Conservation (phyloP, 2,888 invertebrate genomes). For the Tetragnatha montana region DNA sequence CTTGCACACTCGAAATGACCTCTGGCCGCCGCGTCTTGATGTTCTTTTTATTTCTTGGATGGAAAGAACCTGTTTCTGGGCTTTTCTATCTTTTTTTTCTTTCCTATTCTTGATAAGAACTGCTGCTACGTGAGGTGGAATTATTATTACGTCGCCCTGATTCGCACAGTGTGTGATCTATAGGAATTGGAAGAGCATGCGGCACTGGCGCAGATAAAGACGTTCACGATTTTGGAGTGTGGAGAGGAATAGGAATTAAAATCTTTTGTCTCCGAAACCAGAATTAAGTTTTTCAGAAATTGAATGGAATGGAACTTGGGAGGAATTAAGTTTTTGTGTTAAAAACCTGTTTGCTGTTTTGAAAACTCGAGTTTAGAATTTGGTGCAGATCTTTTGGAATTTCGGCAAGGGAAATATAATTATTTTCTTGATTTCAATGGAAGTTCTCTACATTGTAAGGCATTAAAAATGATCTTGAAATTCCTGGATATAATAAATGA, state of each 20-base stretch:
- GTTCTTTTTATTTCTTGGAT: constrained; percentile 25
- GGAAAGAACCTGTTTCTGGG: constrained; percentile 43
- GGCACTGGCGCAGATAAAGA: neutral
- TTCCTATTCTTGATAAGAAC: constrained; percentile 48
- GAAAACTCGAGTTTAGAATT: too few species aligned
- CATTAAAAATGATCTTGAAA: too few species aligned
- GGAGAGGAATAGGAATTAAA: neutral
- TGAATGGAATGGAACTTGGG: too few species aligned
- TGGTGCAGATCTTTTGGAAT: too few species aligned
- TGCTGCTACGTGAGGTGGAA: constrained; percentile 52
- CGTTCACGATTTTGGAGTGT: constrained; percentile 10
- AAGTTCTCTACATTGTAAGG: too few species aligned
- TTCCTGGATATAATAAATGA: too few species aligned
- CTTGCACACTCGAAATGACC: constrained; percentile 33
- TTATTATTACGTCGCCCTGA: constrained; percentile 26
- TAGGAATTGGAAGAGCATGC: constrained; percentile 17
- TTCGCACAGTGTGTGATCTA: constrained; percentile 27
- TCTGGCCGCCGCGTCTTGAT: constrained; percentile 38
- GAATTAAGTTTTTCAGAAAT: neutral
- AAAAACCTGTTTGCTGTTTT: too few species aligned
- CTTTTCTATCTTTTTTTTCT: neutral
- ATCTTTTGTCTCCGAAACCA: neutral
- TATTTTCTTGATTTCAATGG: too few species aligned
- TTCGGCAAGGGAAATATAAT: too few species aligned
- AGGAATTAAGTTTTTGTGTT: too few species aligned